Conservation (phyloP, 2,113 vertebrate genomes). For the Colaptes auratus region DNA sequence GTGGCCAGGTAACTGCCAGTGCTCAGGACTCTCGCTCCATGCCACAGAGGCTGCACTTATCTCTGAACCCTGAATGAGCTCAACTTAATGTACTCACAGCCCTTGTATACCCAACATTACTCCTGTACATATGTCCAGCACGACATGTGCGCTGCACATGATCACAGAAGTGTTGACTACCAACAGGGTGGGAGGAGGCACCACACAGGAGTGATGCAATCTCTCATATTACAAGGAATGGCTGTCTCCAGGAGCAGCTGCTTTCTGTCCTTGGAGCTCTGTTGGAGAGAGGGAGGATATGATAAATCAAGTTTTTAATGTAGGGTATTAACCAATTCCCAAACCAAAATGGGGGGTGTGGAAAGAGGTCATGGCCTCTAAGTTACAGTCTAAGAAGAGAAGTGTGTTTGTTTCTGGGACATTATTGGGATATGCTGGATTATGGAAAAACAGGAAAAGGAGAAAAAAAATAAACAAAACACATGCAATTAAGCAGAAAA, state of each 20-base stretch:
- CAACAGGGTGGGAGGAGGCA: fast-evolving
- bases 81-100: too few species aligned
- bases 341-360: not conserved
- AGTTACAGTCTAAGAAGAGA: not conserved
- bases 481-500: not conserved
- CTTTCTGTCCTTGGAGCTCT: not conserved
- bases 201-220: fast-evolving
- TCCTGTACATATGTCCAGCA: not conserved
- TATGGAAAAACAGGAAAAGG: not conserved
- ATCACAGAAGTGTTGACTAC: not conserved
- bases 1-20: fast-evolving
- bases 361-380: not conserved
- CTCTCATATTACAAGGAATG: fast-evolving
- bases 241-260: not conserved
- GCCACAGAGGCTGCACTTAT: not conserved
- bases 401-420: not conserved
- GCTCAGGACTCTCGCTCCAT: not conserved
- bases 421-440: not conserved
- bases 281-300: not conserved
- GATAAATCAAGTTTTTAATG: not conserved
- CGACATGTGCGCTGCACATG: fast-evolving
- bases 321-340: not conserved
- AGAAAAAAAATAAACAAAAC: not conserved
- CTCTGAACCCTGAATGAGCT: not conserved
- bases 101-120: fast-evolving